Conservation (phyloP, 2,113 vertebrate genomes). For the Lophotis ruficrista region DNA sequence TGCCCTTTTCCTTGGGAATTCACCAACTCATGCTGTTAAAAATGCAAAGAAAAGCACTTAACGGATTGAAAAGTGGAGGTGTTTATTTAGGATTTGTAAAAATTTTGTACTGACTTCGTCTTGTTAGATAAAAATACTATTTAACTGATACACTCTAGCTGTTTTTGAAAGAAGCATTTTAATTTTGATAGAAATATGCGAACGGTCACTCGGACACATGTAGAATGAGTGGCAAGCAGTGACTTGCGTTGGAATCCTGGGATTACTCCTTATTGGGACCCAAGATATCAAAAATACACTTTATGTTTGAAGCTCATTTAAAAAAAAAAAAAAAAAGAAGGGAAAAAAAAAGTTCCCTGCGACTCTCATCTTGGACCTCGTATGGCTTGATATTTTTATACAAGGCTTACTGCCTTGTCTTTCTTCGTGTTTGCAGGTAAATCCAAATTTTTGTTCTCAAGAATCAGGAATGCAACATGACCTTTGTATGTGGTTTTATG, state of each 20-base stretch:
- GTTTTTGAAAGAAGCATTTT: background rate
- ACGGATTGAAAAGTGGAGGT: background rate
- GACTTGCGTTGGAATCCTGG: background rate
- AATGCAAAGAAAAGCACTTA: background rate
- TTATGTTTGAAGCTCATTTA: background rate
- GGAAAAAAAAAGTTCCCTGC: background rate
- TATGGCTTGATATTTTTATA: background rate
- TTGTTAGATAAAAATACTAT: background rate
- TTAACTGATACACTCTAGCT: background rate
- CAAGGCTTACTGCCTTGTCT: background rate
- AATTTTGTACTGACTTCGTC: background rate
- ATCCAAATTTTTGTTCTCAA: background rate
- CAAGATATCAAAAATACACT: background rate
- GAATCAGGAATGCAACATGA: background rate
- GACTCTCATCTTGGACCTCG: background rate
- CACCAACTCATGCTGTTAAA: background rate
- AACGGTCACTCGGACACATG: background rate
- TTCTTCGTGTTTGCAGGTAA: background rate
- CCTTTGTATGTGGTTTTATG: background rate
- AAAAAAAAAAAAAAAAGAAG: background rate
- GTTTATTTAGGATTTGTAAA: background rate
- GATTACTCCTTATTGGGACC: background rate
- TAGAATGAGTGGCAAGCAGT: background rate
- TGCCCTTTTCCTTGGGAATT: background rate
- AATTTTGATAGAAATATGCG: background rate